Evolutionary conservation across 2,888 invertebrate genomes (phyloP).

Genomic region (Drosophila anceps): DNA sequence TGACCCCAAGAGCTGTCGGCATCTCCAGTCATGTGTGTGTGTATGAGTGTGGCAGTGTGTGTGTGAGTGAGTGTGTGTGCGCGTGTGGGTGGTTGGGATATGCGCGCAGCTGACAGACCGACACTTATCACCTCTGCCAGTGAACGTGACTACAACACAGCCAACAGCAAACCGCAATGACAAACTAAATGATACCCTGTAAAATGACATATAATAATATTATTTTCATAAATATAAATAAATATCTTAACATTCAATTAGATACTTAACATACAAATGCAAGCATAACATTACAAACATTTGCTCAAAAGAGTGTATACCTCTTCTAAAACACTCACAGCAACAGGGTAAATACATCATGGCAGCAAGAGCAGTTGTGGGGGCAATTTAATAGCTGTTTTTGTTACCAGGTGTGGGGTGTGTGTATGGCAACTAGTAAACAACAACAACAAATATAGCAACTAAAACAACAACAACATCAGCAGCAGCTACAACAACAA

Average conservation of each 20-base stretch:
- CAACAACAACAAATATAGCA: slow-evolving; percentile 24
- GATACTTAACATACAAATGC: no score
- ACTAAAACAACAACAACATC: slow-evolving; percentile 30
- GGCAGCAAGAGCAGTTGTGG: slow-evolving; percentile 21
- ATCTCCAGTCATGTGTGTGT: slow-evolving; percentile 40
- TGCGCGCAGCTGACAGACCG: slow-evolving; percentile 50
- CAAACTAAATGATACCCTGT: slow-evolving; percentile 3
- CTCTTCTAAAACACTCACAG: not conserved
- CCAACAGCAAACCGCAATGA: not conserved
- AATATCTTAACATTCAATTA: not conserved
- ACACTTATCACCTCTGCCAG: slow-evolving; percentile 68
- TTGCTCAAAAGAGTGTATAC: not conserved
- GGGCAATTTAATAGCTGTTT: slow-evolving; percentile 37
- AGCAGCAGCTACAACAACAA: slow-evolving; percentile 22
- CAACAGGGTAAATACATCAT: slow-evolving; percentile 25
- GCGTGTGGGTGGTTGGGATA: slow-evolving; percentile 49
- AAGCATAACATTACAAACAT: not conserved
- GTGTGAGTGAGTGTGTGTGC: slow-evolving; percentile 40
- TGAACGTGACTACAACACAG: slow-evolving; percentile 59
- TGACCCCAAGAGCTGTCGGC: slow-evolving; percentile 65
- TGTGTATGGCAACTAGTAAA: slow-evolving; percentile 37
- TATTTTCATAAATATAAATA: not conserved
- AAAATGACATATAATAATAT: not conserved
- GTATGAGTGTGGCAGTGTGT: slow-evolving; percentile 54
- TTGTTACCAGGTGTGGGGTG: slow-evolving; percentile 30